Percentiles rank a stretch among this genome's conserved stretches.
Conservation (phyloP, 2,113 vertebrate species). For the Formicarius rufipectus region DNA sequence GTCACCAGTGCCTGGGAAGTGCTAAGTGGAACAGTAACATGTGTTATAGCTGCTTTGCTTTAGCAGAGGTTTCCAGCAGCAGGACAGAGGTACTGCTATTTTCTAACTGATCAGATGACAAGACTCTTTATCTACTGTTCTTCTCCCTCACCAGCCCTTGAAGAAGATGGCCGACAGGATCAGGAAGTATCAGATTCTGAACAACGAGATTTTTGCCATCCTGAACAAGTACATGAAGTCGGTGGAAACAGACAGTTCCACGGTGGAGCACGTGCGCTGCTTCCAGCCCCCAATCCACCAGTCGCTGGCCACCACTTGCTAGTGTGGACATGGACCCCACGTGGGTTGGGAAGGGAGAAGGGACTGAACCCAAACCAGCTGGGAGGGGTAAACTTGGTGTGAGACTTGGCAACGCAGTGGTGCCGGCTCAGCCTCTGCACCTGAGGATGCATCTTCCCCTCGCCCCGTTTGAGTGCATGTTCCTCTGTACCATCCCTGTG, state of each 20-base stretch:
- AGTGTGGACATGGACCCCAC: conserved; percentile 39
- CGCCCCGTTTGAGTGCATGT: conserved; percentile 72
- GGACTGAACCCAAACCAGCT: conserved; percentile 25
- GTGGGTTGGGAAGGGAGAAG: neutral
- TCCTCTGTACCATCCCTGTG: conserved; percentile 73
- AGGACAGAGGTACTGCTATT: neutral
- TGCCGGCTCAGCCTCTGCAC: conserved; percentile 13
- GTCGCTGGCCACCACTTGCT: conserved; percentile 98
- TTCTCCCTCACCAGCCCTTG: conserved; percentile 81
- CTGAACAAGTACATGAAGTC: conserved; percentile 99
- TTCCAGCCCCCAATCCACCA: conserved; percentile 99
- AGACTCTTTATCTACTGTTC: neutral
- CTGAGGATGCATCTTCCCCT: conserved; percentile 12
- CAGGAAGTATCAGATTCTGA: conserved; percentile 98
- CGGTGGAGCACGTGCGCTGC: conserved; percentile 97
- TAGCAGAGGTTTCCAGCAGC: conserved; percentile 1
- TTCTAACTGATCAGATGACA: neutral
- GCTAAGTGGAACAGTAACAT: conserved; percentile 4
- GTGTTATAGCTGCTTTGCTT: neutral
- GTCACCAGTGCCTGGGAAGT: neutral
- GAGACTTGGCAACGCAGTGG: neutral
- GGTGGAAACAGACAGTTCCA: conserved; percentile 97
- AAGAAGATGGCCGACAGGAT: conserved; percentile 99
- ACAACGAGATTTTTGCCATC: conserved; percentile 98
- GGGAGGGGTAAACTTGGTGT: neutral